Base-by-base conservation (phyloP, 2,888 invertebrate genomes). In the Sthenelais limicola region DNA sequence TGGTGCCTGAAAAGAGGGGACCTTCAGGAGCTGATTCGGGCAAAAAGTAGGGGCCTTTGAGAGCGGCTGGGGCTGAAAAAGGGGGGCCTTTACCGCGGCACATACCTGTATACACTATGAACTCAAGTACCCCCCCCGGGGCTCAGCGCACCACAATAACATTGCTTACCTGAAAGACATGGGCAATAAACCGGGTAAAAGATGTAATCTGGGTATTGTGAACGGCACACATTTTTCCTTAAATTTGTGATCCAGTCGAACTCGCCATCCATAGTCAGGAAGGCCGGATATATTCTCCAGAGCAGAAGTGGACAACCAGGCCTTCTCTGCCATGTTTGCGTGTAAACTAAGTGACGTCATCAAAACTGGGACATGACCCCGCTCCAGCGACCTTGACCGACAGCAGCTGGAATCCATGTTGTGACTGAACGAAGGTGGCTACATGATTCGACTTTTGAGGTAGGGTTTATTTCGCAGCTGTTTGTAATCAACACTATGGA, bases 181-280 rank as follows among this genome's bases (percentile, higher is more conserved):
- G 4, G 93, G 92, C 82, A 94, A 87, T 83, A 94, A 89, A 28
- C 92, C 91, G 80, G 92, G 90, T 70, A 94, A 89, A 88, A 94
- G 94, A 80, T 89, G 90, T 12, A 93, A 87, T 77, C 91, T 90
- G 9, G 94, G 92, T 21, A 80, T 76, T 26, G 77, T 79, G 73
- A 86, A 86, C 0, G 87, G 84, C 56, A 76, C 78, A 73, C 85
- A 85, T 77, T 82, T 82, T 52, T 82, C 80, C 43, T 76, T 76
- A 74, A 83, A 84, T 47, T 80, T 75, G 71, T 84, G 81, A 68
- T 82, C 80, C 18, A 86, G 72, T 33, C 78, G 76, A 1, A 84
- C 82, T 32, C 86, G 77, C 84, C 84, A 87, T 28, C 87, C 87
- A 75, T 77, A 85, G 67, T 85, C 80, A 18, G 86, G 85, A 12